Base-by-base conservation (phyloP, 2,797 vertebrate species). In the Pipistrellus nathusii region DNA sequence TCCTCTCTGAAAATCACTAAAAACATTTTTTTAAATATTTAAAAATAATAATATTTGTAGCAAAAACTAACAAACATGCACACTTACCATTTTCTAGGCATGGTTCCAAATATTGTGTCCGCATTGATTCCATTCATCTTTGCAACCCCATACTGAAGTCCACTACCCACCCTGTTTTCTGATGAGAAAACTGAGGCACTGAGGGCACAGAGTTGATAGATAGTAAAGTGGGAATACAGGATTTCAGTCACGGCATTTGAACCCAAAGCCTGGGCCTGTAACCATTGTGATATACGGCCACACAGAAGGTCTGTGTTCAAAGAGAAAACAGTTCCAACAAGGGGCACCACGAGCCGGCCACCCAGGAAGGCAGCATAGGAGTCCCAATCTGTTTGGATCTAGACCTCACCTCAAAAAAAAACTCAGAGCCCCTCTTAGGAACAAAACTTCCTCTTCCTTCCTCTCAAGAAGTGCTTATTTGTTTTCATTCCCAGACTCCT, bases 11-110 rank as follows among this genome's bases (percentile, higher is more conserved):
- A 59, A 59, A 59, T 59, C 57, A 59, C 57, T 59, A 59, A 59
- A 59, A 59, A 27, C 23, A 92, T 44, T 75, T 83, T 87, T 87
- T 48, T 27, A 94, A 91, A 59, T 76, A 82, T 57, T 57, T 57
- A 4, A 57, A 57, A 59, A 46, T 82, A 81, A 38, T 64, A 84
- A 32, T 62, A 87, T 57, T 51, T 38, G 35, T 32, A 92, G 15
- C 23, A 68, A 92, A 88, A 48, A 12, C 30, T 21, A 91, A 25
- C 2, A 10, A 91, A 25, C 2, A 8, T 3, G 17, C 23, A 30
- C 21, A 51, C 25, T 72, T 46, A n/a, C 21, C 44, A 25, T n/a
- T 76, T 46, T 68, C 38, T 32, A 80, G 46, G 44, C 51, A 48
- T 17, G 20, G 6, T 27, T 72, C 17, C 75, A 35, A 94, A 41